Percentiles rank a stretch among this genome's conserved stretches.
Conservation (phyloP, 2,888 invertebrate genomes). For the Hirtodrosophila histrioides region DNA sequence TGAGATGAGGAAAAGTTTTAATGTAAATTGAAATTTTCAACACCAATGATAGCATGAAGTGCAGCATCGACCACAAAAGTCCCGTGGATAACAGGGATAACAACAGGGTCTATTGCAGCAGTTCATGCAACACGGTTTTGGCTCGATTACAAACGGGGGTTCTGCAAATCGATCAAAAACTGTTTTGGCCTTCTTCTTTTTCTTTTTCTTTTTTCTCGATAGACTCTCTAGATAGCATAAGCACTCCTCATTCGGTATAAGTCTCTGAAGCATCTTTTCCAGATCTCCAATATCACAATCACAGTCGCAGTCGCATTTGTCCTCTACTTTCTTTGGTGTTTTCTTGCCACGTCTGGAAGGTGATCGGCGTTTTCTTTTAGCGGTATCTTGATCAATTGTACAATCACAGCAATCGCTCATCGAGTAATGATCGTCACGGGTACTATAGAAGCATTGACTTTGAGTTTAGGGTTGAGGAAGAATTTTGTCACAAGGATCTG, state of each 20-base stretch:
- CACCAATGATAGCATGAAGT: slow-evolving; percentile 9
- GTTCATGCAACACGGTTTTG: slow-evolving; percentile 10
- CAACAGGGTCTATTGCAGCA: slow-evolving; percentile 8
- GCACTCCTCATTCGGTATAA: slow-evolving; percentile 39
- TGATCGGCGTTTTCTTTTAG: no score
- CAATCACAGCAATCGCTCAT: no score
- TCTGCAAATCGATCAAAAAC: slow-evolving; percentile 51
- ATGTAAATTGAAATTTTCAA: not conserved
- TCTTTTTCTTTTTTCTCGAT: not conserved
- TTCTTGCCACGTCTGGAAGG: no score
- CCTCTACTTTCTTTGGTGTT: no score
- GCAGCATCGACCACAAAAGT: slow-evolving; percentile 8
- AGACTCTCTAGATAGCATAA: slow-evolving; percentile 20
- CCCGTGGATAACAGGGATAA: slow-evolving; percentile 2
- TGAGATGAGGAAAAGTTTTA: not conserved
- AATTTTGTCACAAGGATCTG: no score
- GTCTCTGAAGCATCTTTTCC: slow-evolving; percentile 25
- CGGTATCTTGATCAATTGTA: no score
- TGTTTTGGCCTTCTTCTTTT: slow-evolving; percentile 9
- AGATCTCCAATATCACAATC: slow-evolving; percentile 18
- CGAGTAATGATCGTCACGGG: no score
- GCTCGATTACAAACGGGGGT: slow-evolving; percentile 57
- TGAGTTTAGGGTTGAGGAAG: no score
- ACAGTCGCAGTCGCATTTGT: not conserved
- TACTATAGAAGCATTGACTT: no score